phyloP scores from a whole-genome alignment of 2,113 vertebrate species.

The Tychaedon coryphoeus region DNA sequence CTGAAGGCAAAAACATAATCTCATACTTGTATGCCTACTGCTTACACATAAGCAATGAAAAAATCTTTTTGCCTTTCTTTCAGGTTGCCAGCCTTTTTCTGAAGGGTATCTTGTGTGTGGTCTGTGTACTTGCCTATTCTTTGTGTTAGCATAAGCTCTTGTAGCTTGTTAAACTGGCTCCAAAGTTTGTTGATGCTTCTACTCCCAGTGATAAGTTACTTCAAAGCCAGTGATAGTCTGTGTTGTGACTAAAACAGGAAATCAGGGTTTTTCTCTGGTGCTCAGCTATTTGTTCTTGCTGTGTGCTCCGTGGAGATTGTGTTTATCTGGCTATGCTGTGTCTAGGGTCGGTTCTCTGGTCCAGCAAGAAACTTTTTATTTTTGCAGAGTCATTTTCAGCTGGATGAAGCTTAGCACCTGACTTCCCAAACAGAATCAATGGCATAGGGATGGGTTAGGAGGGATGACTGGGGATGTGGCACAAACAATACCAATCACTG shows the following conservation, averaged over 20 bases:
- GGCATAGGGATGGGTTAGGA: background rate
- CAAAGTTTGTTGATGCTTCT: background rate
- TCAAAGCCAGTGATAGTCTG: background rate
- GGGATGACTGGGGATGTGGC: background rate
- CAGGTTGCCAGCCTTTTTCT: background rate
- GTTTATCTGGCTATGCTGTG: background rate
- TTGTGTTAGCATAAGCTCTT: background rate
- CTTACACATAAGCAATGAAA: background rate
- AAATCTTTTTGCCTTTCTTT: background rate
- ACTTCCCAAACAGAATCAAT: background rate
- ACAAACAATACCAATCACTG: background rate
- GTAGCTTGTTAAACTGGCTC: background rate
- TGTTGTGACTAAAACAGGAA: background rate
- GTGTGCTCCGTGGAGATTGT: fast-evolving
- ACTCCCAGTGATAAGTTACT: background rate
- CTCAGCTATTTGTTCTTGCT: background rate
- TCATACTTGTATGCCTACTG: background rate
- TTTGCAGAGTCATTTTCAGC: background rate
- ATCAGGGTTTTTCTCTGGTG: background rate
- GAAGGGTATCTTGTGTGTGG: background rate
- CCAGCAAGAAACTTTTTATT: background rate
- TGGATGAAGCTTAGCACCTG: background rate
- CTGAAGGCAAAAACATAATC: background rate
- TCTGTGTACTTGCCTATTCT: background rate
- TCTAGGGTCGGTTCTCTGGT: background rate